These are phyloP conservation scores for Nesogale talazaci DNA, from an alignment of 2,113 vertebrate genomes.

Conservation along the genomic window DNA sequence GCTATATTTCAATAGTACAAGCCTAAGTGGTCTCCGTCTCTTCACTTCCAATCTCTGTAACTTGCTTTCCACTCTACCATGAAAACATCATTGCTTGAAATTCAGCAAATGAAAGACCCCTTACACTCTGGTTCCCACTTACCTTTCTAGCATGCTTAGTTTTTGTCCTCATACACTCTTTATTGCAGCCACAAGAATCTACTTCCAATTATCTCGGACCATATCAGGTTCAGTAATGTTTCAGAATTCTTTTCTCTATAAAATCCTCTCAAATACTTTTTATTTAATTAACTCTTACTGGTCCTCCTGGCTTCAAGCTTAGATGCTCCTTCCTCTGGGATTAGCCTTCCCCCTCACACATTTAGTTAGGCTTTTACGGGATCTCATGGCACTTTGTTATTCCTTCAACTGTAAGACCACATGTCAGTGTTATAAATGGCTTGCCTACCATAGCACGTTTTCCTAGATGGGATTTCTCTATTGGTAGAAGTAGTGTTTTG, in stretches of 20 bases:
- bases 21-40: background rate
- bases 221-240: background rate
- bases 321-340: background rate
- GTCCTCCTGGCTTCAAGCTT: background rate
- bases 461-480: background rate
- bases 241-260: background rate
- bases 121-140: too few species aligned
- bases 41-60: background rate
- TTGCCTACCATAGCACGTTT: background rate
- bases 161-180: background rate
- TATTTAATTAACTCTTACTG: background rate
- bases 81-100: background rate
- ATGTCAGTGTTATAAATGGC: background rate
- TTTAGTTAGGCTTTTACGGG: background rate
- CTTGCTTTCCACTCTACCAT: too few species aligned
- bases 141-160: background rate
- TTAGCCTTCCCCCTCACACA: too few species aligned
- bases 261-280: background rate
- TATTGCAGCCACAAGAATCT: too few species aligned
- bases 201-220: background rate
- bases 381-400: background rate
- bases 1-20: background rate
- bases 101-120: background rate
- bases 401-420: too few species aligned
- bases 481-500: background rate